Evolutionary conservation across 92 coral and sea anemone species (phyloP).

Genomic region (Parazoanthus darwini): DNA sequence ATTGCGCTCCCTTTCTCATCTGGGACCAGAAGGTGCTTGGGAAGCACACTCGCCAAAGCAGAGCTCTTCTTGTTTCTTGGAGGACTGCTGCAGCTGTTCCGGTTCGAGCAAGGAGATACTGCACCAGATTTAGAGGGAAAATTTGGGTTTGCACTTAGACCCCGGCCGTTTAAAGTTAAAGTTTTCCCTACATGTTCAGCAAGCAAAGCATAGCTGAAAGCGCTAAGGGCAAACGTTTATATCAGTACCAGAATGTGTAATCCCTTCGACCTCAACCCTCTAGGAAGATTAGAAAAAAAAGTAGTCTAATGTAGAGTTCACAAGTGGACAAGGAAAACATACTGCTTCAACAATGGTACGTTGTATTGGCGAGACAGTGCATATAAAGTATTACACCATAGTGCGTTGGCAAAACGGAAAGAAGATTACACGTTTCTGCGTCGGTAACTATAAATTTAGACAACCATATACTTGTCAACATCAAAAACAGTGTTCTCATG

Average conservation of each 20-base stretch:
- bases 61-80: slow-evolving; percentile 65
- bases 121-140: slow-evolving; percentile 44
- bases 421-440: too few relatives aligned
- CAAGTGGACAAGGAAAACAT: too few relatives aligned
- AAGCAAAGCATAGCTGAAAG: neutral
- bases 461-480: too few relatives aligned
- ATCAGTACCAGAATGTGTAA: neutral
- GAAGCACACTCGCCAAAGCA: slow-evolving; percentile 63
- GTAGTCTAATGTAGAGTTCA: too few relatives aligned
- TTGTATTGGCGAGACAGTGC: too few relatives aligned
- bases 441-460: too few relatives aligned
- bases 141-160: slow-evolving; percentile 60
- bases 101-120: slow-evolving; percentile 33
- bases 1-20: slow-evolving; percentile 57
- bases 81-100: slow-evolving; percentile 58
- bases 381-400: too few relatives aligned
- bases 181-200: neutral
- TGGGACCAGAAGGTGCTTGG: slow-evolving; percentile 72
- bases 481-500: too few relatives aligned
- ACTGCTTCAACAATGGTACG: too few relatives aligned
- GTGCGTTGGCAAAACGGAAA: too few relatives aligned
- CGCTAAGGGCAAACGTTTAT: neutral
- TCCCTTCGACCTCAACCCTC: too few relatives aligned
- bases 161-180: slow-evolving; percentile 49
- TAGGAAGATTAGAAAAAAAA: too few relatives aligned